phyloP scores from a whole-genome alignment of 2,797 vertebrate genomes.

The Orientallactaga sibirica region DNA sequence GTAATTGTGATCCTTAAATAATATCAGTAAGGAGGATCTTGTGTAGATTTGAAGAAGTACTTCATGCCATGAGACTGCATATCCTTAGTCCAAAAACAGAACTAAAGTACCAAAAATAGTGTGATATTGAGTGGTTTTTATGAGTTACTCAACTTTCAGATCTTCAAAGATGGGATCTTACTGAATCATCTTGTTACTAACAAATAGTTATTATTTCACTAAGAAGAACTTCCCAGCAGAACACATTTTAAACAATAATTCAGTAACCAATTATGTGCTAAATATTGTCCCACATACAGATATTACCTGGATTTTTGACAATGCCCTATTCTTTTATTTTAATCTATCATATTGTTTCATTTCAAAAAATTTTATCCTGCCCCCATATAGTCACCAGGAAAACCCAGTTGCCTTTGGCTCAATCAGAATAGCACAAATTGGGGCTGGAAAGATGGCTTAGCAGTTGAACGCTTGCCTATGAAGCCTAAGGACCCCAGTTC shows the following conservation, averaged over 20 bases:
- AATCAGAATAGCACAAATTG: neutral
- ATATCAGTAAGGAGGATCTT: neutral
- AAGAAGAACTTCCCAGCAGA: neutral
- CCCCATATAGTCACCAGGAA: neutral
- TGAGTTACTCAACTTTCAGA: neutral
- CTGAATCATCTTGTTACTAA: neutral
- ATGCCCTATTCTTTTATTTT: neutral
- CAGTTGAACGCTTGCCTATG: too few species aligned
- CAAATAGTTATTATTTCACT: neutral
- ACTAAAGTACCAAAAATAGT: neutral
- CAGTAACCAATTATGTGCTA: neutral
- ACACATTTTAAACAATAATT: neutral
- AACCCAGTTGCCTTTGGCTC: slow-evolving; percentile 5
- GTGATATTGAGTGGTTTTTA: neutral
- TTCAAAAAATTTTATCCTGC: neutral
- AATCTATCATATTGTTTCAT: neutral
- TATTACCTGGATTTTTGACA: neutral
- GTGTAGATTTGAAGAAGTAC: neutral
- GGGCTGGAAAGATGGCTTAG: too few species aligned
- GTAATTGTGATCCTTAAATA: neutral
- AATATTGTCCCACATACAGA: neutral
- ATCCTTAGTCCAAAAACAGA: neutral
- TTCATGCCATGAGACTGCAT: neutral
- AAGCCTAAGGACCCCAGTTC: too few species aligned
- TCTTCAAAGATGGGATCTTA: slow-evolving; percentile 8